A percentile compares a stretch with the other conserved stretches of the same genome.
Evolutionary conservation across 2,797 vertebrate genomes (phyloP).

Genomic region (Prionace glauca): DNA sequence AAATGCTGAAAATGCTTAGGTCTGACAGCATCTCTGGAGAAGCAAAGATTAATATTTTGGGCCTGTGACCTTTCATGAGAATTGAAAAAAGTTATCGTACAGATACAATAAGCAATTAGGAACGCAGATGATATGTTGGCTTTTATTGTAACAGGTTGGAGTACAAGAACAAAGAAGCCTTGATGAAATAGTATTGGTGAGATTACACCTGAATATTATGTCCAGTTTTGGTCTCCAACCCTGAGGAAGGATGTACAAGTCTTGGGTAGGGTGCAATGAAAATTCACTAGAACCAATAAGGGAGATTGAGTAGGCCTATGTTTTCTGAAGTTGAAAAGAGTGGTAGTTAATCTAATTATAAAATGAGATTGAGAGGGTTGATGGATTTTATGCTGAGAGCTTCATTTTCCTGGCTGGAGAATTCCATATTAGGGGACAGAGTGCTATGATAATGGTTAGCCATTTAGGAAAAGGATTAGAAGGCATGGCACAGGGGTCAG

Average conservation of each 20-base stretch:
- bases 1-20: neutral
- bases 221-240: neutral
- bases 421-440: neutral
- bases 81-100: neutral
- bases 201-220: neutral
- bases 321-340: too few species aligned
- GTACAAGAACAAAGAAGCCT: neutral
- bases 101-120: neutral
- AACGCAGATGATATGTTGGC: too few species aligned
- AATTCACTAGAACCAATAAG: neutral
- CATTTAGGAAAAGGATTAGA: too few species aligned
- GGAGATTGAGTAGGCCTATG: neutral
- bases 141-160: neutral
- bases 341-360: neutral
- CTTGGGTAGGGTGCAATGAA: neutral
- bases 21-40: neutral
- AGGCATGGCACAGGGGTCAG: too few species aligned
- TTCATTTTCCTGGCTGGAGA: neutral
- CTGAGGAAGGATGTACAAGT: neutral
- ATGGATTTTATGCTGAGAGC: neutral
- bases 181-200: neutral
- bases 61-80: neutral
- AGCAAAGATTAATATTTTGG: neutral
- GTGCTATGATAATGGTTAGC: too few species aligned
- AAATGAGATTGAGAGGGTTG: neutral